Conservation (phyloP, 2,797 vertebrate species). For the Hydrophis major region DNA sequence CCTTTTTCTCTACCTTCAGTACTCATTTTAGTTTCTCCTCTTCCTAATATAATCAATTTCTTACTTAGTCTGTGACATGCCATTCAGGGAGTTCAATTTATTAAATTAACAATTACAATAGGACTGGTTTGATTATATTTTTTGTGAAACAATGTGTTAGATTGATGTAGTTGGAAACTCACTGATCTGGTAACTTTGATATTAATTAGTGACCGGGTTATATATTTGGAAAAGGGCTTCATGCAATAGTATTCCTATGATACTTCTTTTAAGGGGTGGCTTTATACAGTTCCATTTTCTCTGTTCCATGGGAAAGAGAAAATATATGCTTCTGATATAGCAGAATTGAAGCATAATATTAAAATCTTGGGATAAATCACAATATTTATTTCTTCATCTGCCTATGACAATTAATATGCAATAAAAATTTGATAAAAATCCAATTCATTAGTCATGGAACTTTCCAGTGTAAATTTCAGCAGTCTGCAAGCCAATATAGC, state of each 20-base stretch:
- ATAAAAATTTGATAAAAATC: not conserved
- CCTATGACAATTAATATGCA: not conserved
- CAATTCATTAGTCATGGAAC: not conserved
- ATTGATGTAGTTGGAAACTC: constrained; percentile 70
- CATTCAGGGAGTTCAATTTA: constrained; percentile 66
- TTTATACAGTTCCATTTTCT: constrained; percentile 56
- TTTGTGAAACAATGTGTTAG: constrained; percentile 65
- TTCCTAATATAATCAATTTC: constrained; percentile 55
- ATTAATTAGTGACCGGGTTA: constrained; percentile 74
- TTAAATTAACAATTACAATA: constrained; percentile 75
- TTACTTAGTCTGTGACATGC: constrained; percentile 62
- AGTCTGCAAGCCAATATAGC: not conserved
- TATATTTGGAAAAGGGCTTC: constrained; percentile 67
- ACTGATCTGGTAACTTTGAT: constrained; percentile 68
- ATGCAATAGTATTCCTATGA: constrained; percentile 55
- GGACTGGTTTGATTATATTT: constrained; percentile 68
- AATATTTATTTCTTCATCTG: constrained; percentile 10
- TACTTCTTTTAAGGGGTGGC: constrained; percentile 52
- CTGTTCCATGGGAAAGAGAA: constrained; percentile 61
- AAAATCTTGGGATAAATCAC: constrained; percentile 36
- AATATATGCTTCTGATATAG: constrained; percentile 52
- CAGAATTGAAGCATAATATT: constrained; percentile 24
- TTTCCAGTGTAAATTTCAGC: not conserved
- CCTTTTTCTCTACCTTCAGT: no score
- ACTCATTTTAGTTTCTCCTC: constrained; percentile 3